phyloP scores from a whole-genome alignment of 2,888 invertebrate genomes.

The Caenorhabditis wallacei region DNA sequence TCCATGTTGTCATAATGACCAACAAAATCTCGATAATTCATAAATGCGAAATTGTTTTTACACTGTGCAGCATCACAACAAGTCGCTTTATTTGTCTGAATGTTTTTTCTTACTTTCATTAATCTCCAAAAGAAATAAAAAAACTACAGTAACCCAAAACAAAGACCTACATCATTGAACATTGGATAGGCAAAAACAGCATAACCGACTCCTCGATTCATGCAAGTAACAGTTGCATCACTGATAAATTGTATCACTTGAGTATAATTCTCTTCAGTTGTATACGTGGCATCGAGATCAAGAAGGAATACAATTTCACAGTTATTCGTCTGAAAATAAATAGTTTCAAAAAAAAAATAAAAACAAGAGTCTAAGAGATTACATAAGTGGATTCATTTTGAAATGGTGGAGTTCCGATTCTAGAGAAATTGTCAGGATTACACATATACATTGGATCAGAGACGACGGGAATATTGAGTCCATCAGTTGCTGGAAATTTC shows the following conservation, averaged over 20 bases:
- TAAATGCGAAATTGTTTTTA: constrained; percentile 63
- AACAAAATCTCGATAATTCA: constrained; percentile 67
- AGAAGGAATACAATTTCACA: constrained; percentile 70
- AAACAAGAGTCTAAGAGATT: too few species aligned
- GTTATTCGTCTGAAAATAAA: constrained; percentile 39
- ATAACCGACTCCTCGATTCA: constrained; percentile 69
- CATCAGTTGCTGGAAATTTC: constrained; percentile 60
- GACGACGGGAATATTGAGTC: constrained; percentile 42
- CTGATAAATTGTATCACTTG: constrained; percentile 66
- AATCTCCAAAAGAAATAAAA: too few species aligned
- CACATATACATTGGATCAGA: constrained; percentile 52
- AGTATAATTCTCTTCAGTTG: constrained; percentile 63
- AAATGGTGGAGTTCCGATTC: constrained; percentile 17
- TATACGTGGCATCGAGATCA: constrained; percentile 67
- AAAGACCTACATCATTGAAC: constrained; percentile 60
- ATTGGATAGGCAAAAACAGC: constrained; percentile 67
- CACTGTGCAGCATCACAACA: constrained; percentile 66
- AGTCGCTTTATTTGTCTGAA: constrained; percentile 44
- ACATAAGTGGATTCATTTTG: constrained; percentile 27
- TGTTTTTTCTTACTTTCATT: too few species aligned
- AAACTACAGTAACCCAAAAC: neutral
- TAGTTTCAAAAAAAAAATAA: neutral
- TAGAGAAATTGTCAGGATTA: constrained; percentile 43
- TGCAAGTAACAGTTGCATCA: constrained; percentile 63
- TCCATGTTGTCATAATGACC: constrained; percentile 59